Conservation (phyloP, 2,888 invertebrate species). For the Exephanes ischioxanthus region DNA sequence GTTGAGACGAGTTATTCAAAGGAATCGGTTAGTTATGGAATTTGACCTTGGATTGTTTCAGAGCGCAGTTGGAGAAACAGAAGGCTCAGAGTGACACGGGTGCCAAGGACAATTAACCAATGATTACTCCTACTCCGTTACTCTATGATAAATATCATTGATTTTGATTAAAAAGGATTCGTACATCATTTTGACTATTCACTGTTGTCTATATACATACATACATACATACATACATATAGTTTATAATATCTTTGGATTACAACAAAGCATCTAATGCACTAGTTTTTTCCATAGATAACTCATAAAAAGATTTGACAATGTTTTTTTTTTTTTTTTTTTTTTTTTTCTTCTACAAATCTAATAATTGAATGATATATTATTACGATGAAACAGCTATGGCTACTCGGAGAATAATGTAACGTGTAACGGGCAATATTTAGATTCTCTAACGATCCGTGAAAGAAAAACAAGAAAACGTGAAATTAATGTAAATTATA, state of each 20-base stretch:
- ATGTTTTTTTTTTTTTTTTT: slow-evolving; percentile 36
- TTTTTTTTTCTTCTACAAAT: slow-evolving; percentile 70
- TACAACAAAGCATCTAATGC: slow-evolving; percentile 60
- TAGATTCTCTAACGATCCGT: background rate
- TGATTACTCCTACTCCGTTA: slow-evolving; percentile 10
- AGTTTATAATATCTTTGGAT: slow-evolving; percentile 65
- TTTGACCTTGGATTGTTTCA: slow-evolving; percentile 84
- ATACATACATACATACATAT: slow-evolving; percentile 35
- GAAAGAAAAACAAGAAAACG: background rate
- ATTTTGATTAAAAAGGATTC: slow-evolving; percentile 57
- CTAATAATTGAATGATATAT: slow-evolving; percentile 69
- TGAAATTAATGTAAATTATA: slow-evolving; percentile 23
- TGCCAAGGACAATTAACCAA: slow-evolving; percentile 72
- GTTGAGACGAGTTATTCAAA: background rate
- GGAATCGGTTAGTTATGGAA: too few relatives aligned
- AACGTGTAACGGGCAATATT: slow-evolving; percentile 9
- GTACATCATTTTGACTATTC: slow-evolving; percentile 25
- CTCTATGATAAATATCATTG: slow-evolving; percentile 35
- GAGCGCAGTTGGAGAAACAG: slow-evolving; percentile 89
- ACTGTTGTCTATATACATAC: slow-evolving; percentile 5
- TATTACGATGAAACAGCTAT: slow-evolving; percentile 15
- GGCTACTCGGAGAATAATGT: slow-evolving; percentile 7
- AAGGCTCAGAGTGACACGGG: slow-evolving; percentile 80
- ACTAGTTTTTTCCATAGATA: slow-evolving; percentile 60
- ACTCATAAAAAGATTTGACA: slow-evolving; percentile 52